These are phyloP conservation scores for Stenodera caucasica DNA, from an alignment of 2,888 invertebrate species.

Conservation along the genomic window DNA sequence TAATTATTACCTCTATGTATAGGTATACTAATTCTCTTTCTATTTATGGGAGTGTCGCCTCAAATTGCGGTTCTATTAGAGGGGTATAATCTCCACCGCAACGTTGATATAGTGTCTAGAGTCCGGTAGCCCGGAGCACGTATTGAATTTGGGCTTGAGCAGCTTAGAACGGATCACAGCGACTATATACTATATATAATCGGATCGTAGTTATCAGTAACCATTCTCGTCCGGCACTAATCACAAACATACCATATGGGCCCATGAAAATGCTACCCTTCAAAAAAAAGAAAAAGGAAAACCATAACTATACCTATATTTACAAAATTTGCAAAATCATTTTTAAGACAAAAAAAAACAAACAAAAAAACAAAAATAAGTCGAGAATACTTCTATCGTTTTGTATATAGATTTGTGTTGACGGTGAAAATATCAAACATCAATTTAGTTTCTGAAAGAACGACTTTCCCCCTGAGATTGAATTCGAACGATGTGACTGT, in stretches of 20 bases:
- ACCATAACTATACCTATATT: background rate
- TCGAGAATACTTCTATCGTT: background rate
- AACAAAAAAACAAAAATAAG: no score
- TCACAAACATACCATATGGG: conserved; percentile 28
- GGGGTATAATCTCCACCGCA: conserved; percentile 16
- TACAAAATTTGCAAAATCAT: background rate
- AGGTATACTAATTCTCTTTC: no score
- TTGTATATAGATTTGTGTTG: conserved; percentile 12
- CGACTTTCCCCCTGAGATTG: conserved; percentile 43
- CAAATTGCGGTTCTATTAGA: background rate
- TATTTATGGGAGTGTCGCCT: background rate
- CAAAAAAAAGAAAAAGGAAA: background rate
- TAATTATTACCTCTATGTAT: no score
- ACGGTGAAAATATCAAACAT: conserved; percentile 41
- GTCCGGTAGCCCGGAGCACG: conserved; percentile 19
- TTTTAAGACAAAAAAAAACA: background rate
- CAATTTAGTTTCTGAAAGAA: conserved; percentile 38
- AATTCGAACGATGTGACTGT: conserved; percentile 40
- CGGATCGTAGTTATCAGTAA: conserved; percentile 39
- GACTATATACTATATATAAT: conserved; percentile 30
- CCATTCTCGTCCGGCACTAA: conserved; percentile 32
- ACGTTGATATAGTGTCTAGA: conserved; percentile 13
- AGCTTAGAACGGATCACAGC: conserved; percentile 34
- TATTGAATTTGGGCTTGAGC: conserved; percentile 28
- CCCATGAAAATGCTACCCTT: background rate